Percentiles rank a stretch among this genome's conserved stretches.
phyloP scores from a whole-genome alignment of 2,113 vertebrate genomes.

The Zootoca vivipara region DNA sequence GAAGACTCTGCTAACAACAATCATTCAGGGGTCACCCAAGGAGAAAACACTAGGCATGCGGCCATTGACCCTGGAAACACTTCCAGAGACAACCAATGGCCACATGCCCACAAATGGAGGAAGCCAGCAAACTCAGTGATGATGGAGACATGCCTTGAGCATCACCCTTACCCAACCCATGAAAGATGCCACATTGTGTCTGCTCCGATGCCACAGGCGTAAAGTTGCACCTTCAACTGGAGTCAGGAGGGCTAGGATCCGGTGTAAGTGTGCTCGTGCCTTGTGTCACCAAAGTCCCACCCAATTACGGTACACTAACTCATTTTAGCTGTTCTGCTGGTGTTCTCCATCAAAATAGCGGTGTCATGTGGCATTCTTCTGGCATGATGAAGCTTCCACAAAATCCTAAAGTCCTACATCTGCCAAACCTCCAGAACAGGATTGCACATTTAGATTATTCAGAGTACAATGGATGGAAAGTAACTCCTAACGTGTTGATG shows the following conservation, averaged over 20 bases:
- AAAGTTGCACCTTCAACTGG: no score
- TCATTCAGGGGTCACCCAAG: neutral
- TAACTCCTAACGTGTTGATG: constrained; percentile 72
- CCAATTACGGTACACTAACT: neutral
- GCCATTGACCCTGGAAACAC: neutral
- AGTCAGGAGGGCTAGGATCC: neutral
- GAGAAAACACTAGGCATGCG: neutral
- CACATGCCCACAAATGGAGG: neutral
- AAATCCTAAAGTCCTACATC: neutral
- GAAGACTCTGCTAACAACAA: no score
- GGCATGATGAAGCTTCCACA: neutral
- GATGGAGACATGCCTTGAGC: neutral
- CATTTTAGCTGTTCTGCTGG: neutral
- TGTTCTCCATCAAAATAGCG: no score
- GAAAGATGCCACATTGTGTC: neutral
- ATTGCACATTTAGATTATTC: neutral
- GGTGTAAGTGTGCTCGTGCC: neutral
- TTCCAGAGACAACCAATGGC: neutral
- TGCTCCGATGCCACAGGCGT: neutral
- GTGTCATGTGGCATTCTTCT: neutral
- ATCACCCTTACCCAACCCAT: neutral
- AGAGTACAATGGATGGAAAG: constrained; percentile 24
- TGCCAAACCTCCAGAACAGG: neutral
- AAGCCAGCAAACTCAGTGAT: neutral
- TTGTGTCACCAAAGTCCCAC: neutral